These are phyloP conservation scores for Dicyrtomina minuta DNA, from an alignment of 2,888 invertebrate genomes.

Conservation along the genomic window DNA sequence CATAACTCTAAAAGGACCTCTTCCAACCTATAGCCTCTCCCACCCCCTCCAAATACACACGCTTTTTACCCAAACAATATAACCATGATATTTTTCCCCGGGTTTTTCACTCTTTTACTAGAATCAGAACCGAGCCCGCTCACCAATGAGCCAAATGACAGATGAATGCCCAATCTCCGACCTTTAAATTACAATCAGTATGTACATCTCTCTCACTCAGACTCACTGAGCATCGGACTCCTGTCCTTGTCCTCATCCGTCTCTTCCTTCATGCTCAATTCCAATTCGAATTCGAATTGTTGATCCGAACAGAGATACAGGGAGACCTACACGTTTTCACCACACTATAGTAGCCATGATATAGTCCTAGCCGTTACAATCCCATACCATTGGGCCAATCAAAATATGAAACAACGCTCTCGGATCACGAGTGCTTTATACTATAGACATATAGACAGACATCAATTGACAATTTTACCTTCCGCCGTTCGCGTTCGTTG, in stretches of 20 bases:
- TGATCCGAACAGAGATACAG: too few species aligned
- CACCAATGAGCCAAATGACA: conserved; percentile 21
- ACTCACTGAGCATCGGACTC: too few species aligned
- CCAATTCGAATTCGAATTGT: too few species aligned
- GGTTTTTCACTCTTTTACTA: conserved; percentile 6
- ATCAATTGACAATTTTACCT: conserved; percentile 18
- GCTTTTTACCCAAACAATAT: conserved; percentile 18
- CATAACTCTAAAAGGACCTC: conserved; percentile 49
- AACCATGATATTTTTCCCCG: conserved; percentile 5
- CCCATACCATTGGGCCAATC: conserved; percentile 5
- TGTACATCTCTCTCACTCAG: neutral
- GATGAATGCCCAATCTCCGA: conserved; percentile 23
- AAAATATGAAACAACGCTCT: neutral
- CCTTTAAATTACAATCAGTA: neutral
- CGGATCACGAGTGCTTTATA: neutral
- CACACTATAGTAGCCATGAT: too few species aligned
- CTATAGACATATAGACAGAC: neutral
- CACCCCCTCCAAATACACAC: conserved; percentile 22
- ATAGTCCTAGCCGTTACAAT: too few species aligned
- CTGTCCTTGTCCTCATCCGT: too few species aligned
- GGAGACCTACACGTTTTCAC: too few species aligned
- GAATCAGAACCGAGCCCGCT: neutral
- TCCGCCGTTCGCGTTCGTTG: neutral
- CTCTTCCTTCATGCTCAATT: too few species aligned
- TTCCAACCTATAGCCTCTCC: conserved; percentile 17